Conservation (phyloP, 2,797 vertebrate species). For the Enteromius fasciolatus region DNA sequence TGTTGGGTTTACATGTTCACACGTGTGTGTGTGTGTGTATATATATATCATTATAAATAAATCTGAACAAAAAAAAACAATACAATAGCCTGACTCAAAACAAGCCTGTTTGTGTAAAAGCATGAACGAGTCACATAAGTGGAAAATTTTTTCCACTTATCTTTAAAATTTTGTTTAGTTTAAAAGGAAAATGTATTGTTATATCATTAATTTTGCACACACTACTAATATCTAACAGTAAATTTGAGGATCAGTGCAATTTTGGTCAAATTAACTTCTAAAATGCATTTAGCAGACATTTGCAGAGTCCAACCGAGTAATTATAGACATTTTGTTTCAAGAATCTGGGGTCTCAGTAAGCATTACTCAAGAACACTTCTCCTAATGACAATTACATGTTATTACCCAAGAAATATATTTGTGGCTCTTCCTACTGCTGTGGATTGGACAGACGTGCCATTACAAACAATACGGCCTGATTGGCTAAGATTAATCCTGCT, state of each 20-base stretch:
- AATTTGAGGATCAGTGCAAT: too few relatives aligned
- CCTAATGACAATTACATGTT: constrained; percentile 38
- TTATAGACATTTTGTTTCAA: background rate
- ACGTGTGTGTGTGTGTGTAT: too few relatives aligned
- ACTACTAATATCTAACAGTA: background rate
- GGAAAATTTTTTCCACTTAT: too few relatives aligned
- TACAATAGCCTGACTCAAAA: too few relatives aligned
- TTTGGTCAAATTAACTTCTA: background rate
- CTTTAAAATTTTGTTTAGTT: background rate
- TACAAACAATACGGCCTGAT: background rate
- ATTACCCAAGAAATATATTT: constrained; percentile 20
- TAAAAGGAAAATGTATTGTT: background rate
- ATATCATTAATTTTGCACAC: background rate
- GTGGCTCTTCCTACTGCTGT: constrained; percentile 6
- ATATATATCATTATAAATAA: too few relatives aligned
- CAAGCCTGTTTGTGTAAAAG: too few relatives aligned
- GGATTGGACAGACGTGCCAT: background rate
- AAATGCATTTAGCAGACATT: background rate
- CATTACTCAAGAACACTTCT: constrained; percentile 42
- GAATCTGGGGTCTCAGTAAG: background rate
- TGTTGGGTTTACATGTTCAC: too few relatives aligned
- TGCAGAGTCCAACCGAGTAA: background rate
- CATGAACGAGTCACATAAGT: too few relatives aligned
- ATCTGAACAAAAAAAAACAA: too few relatives aligned
- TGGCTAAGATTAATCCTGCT: background rate